Evolutionary conservation across 2,888 invertebrate genomes (phyloP).

Genomic region (Parasteatoda lunata): DNA sequence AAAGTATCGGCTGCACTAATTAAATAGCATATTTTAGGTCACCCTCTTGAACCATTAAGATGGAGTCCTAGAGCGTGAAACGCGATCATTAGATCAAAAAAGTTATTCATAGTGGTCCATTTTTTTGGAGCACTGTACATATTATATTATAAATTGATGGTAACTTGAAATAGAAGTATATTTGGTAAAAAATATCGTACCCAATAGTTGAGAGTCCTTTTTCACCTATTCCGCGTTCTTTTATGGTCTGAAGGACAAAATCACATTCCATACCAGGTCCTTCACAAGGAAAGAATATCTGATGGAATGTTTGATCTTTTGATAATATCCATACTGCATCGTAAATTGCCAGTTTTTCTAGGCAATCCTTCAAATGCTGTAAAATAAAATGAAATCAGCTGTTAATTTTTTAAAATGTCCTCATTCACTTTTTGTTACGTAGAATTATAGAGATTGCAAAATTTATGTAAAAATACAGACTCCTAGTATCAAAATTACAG

Average conservation of each 20-base stretch:
- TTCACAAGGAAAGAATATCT: constrained; percentile 71
- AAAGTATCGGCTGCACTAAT: no score
- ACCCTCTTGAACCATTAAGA: no score
- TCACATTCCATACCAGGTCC: constrained; percentile 63
- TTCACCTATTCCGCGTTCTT: constrained; percentile 58
- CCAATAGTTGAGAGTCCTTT: constrained; percentile 61
- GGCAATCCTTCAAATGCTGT: constrained; percentile 77
- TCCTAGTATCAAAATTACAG: no score
- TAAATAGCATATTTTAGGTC: no score
- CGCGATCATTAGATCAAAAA: no score
- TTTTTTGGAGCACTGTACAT: no score
- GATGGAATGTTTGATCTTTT: constrained; percentile 77
- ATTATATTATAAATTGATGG: neutral
- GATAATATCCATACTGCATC: constrained; percentile 79
- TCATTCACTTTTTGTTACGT: no score
- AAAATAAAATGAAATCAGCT: neutral
- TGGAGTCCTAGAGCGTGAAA: no score
- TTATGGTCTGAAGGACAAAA: constrained; percentile 55
- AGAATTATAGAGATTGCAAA: no score
- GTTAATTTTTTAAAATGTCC: neutral
- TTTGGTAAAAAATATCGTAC: constrained; percentile 4
- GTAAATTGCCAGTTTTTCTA: constrained; percentile 77
- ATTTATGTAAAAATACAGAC: no score
- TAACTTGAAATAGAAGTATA: neutral
- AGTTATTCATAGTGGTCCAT: no score